Evolutionary conservation across 2,797 vertebrate genomes (phyloP).

Genomic region (Sebastes itinus): DNA sequence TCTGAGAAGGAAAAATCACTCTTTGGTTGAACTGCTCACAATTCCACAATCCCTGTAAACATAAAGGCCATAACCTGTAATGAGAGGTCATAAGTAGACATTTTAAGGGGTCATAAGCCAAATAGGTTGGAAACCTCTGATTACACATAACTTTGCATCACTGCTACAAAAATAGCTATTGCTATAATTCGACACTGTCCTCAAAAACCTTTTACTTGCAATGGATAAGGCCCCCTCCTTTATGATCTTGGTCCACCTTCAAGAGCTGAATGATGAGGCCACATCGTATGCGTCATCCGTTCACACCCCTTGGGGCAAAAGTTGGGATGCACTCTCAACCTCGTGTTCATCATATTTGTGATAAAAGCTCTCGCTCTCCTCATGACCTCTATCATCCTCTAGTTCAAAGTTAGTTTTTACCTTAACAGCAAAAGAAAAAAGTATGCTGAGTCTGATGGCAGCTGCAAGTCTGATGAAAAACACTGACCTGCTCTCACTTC

Average conservation of each 20-base stretch:
- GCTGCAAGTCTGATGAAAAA: conserved; percentile 9
- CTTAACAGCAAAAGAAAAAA: conserved; percentile 2
- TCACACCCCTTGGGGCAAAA: background rate
- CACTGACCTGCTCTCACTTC: background rate
- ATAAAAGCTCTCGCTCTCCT: conserved; percentile 14
- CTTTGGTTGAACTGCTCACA: background rate
- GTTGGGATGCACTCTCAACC: background rate
- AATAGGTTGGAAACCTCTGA: background rate
- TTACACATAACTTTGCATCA: background rate
- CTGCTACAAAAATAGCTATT: background rate
- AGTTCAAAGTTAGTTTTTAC: conserved; percentile 31
- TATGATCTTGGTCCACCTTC: background rate
- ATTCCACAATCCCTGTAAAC: background rate
- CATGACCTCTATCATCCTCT: background rate
- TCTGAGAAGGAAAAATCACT: background rate
- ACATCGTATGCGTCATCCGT: background rate
- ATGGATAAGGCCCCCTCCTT: background rate
- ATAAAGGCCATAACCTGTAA: background rate
- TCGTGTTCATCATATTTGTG: background rate
- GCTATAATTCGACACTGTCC: background rate
- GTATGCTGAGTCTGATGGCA: conserved; percentile 34
- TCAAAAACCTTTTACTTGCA: background rate
- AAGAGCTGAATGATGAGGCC: conserved; percentile 4
- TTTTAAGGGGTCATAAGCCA: background rate
- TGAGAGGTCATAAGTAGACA: background rate